Percentiles rank a stretch among this genome's conserved stretches.
Conservation (phyloP, 2,797 vertebrate genomes). For the Odontamblyopus lacepedii region DNA sequence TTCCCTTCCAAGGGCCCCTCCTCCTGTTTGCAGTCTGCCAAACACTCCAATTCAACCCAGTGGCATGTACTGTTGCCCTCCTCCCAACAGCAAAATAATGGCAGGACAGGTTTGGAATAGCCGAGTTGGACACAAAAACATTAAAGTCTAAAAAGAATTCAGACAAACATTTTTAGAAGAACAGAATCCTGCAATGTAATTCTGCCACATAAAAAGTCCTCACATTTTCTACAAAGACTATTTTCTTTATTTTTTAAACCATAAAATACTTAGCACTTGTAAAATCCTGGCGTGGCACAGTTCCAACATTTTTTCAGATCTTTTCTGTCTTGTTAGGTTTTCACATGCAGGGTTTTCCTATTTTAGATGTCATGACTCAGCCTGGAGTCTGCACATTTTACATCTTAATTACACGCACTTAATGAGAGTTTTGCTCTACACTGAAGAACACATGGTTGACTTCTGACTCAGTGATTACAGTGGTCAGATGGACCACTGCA, state of each 20-base stretch:
- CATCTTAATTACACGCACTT: conserved; percentile 72
- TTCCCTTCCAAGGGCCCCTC: conserved; percentile 65
- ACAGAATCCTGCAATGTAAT: conserved; percentile 3
- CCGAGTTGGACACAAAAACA: conserved; percentile 14
- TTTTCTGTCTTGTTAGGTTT: conserved; percentile 39
- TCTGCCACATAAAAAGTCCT: conserved; percentile 19
- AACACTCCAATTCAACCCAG: conserved; percentile 61
- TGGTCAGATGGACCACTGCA: conserved; percentile 37
- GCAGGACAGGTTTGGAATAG: conserved; percentile 40
- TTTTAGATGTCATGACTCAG: conserved; percentile 71
- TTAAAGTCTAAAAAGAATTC: conserved; percentile 10
- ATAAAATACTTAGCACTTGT: conserved; percentile 32
- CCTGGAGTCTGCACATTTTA: conserved; percentile 53
- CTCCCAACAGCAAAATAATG: conserved; percentile 64
- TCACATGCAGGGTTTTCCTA: conserved; percentile 51
- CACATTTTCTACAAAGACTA: too few species aligned
- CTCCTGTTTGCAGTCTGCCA: conserved; percentile 69
- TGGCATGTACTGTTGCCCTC: conserved; percentile 51
- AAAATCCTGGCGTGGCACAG: conserved; percentile 38
- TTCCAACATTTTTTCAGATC: conserved; percentile 53
- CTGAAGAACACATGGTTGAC: conserved; percentile 50
- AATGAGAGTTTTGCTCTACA: conserved; percentile 56
- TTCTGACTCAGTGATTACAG: conserved; percentile 59
- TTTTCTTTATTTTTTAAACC: too few species aligned
- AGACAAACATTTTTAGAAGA: not conserved